These are phyloP conservation scores for Metopia argyrocephala DNA, from an alignment of 2,888 invertebrate species.

Conservation along the genomic window DNA sequence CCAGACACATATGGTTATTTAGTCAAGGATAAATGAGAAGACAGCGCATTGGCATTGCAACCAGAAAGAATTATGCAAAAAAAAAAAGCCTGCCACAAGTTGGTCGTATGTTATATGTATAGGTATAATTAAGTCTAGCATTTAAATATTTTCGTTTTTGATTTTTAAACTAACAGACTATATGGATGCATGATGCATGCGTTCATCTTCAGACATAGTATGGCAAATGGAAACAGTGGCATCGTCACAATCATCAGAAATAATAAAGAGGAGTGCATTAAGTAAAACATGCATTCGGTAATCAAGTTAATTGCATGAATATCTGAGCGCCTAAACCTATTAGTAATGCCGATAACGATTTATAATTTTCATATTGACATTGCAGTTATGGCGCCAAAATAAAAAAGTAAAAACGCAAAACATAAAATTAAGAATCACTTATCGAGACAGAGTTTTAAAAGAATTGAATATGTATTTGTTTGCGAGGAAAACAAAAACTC, in stretches of 20 bases:
- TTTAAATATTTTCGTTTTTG: slow-evolving; percentile 30
- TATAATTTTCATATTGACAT: slow-evolving; percentile 60
- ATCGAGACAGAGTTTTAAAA: neutral
- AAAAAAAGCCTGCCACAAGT: neutral
- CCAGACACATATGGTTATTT: neutral
- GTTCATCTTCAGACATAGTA: too few relatives aligned
- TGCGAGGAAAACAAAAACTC: too few relatives aligned
- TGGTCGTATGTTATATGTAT: neutral
- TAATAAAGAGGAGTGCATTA: too few relatives aligned
- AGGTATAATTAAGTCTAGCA: slow-evolving; percentile 37
- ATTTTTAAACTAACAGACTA: slow-evolving; percentile 19
- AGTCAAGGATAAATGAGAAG: neutral
- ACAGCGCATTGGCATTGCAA: slow-evolving; percentile 43
- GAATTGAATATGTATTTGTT: neutral
- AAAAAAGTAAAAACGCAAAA: neutral
- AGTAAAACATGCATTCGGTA: slow-evolving; percentile 10
- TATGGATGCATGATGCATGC: too few relatives aligned
- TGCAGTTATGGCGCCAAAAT: slow-evolving; percentile 61
- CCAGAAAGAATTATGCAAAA: slow-evolving; percentile 57
- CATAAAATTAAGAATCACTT: neutral
- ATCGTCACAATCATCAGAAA: neutral
- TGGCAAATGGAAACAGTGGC: neutral
- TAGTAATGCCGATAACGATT: slow-evolving; percentile 55
- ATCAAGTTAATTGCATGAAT: slow-evolving; percentile 20
- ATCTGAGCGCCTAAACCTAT: slow-evolving; percentile 31